A percentile compares a stretch with the other conserved stretches of the same genome.
phyloP scores from a whole-genome alignment of 2,113 vertebrate genomes.

The Microtus oregoni region DNA sequence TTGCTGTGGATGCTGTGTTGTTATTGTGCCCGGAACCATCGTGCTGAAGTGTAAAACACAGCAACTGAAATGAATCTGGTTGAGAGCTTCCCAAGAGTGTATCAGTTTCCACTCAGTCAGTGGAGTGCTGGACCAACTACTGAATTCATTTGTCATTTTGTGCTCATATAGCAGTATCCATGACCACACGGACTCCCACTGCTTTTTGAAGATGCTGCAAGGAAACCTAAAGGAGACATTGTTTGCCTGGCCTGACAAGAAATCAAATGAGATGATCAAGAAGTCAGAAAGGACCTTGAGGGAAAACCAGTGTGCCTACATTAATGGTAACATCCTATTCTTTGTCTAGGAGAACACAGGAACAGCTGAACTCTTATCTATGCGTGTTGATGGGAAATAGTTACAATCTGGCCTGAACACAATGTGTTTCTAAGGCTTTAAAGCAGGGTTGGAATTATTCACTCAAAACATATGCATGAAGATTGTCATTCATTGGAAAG shows the following conservation, averaged over 20 bases:
- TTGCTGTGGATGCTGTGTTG: not conserved
- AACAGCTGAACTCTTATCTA: not conserved
- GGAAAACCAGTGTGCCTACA: conserved; percentile 96
- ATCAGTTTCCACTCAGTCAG: not conserved
- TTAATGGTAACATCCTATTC: conserved; percentile 91
- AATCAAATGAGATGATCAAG: conserved; percentile 91
- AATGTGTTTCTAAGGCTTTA: conserved; percentile 30
- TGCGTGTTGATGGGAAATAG: not conserved
- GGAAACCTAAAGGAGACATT: conserved; percentile 97
- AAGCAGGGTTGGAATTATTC: not conserved
- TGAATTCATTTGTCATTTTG: conserved; percentile 80
- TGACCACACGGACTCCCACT: conserved; percentile 97
- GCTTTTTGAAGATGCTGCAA: conserved; percentile 98
- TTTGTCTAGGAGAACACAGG: not conserved
- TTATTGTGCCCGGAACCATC: not conserved
- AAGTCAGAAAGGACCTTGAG: conserved; percentile 93
- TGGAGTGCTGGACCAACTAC: not conserved
- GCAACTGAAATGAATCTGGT: not conserved
- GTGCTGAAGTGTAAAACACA: not conserved
- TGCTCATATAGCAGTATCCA: conserved; percentile 95
- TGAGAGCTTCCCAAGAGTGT: not conserved
- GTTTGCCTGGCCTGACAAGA: conserved; percentile 94
- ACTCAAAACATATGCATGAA: conserved; percentile 20
- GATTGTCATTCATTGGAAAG: not conserved
- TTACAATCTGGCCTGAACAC: conserved; percentile 35